Evolutionary conservation across 2,797 vertebrate genomes (phyloP).

Genomic region (Champsocephalus esox): DNA sequence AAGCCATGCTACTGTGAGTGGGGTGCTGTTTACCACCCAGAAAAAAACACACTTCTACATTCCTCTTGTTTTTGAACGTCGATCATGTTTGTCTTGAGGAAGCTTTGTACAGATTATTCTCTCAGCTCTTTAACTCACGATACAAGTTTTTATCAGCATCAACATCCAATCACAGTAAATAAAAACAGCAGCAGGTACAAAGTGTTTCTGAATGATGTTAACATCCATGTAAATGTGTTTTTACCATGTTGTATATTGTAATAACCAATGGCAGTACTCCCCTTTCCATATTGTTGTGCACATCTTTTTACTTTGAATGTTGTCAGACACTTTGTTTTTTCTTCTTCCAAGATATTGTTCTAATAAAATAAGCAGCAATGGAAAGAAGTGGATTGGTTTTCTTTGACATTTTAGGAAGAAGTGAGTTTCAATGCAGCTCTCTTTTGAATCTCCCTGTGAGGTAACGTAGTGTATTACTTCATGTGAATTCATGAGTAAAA

Average conservation of each 20-base stretch:
- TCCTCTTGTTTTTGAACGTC: slow-evolving; percentile 23
- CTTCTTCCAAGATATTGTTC: slow-evolving; percentile 88
- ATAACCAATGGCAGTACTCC: slow-evolving; percentile 85
- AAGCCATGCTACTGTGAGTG: slow-evolving; percentile 36
- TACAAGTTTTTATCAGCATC: neutral
- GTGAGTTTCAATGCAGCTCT: neutral
- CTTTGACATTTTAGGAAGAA: slow-evolving; percentile 3
- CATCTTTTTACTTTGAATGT: slow-evolving; percentile 91
- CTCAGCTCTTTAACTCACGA: slow-evolving; percentile 5
- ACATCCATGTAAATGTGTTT: slow-evolving; percentile 56
- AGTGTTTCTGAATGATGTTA: slow-evolving; percentile 32
- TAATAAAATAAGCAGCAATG: slow-evolving; percentile 89
- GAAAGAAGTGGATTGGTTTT: slow-evolving; percentile 19
- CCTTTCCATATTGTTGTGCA: slow-evolving; percentile 88
- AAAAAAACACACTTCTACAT: slow-evolving; percentile 18
- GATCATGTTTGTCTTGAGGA: slow-evolving; percentile 24
- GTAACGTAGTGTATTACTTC: neutral
- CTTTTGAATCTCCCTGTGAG: neutral
- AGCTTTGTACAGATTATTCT: slow-evolving; percentile 29
- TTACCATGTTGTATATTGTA: slow-evolving; percentile 75
- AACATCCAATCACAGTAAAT: neutral
- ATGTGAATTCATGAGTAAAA: neutral
- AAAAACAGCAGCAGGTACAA: slow-evolving; percentile 27
- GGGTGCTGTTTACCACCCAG: slow-evolving; percentile 18
- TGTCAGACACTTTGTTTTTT: slow-evolving; percentile 88